Base-by-base conservation (phyloP, 2,113 vertebrate genomes). In the Forbesichthys agassizii region DNA sequence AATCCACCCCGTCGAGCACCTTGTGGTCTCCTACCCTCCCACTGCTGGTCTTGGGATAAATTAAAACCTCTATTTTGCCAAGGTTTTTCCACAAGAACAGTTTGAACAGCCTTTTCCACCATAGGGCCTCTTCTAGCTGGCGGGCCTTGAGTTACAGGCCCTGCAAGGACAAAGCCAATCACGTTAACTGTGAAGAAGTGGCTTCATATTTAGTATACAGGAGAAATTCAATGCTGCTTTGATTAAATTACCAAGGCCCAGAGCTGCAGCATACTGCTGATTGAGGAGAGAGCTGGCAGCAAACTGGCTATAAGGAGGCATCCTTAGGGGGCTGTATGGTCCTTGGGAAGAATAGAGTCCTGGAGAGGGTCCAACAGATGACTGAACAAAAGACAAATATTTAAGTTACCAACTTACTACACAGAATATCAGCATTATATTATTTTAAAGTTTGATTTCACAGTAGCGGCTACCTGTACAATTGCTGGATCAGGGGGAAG, bases 81-180 rank as follows among this genome's bases (percentile, higher is more conserved):
- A 27, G 88, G 11, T 77, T 83, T 91, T 20, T 96, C 96, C 2
- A 89, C 80, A 0, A 94, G 91, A 8, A 95, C 88, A 0, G 97
- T 99, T 90, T 99, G 98, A 16, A 98, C 96, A 36, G 95, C 96
- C 82, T 99, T 98, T 75, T 99, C 97, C 5, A 99, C 96, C 96
- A 95, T 98, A 13, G 95, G 95, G 70, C 93, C 95, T 70, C 94
- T 95, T 84, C 93, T 89, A 9, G 93, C 83, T 0, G 92, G 92
- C 9, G 93, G 80, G 6, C 93, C 92, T 6, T 93, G 91, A 77
- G 94, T 90, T 11, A 90, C 82, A 79, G 92, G 75, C 71, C 93
- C 92, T 94, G 56, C 11, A 64, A 1, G 16, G 55, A 52, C 3
- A 52, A 2, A 66, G 65, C 1, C 11, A 3, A 14, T 33, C 18